Evolutionary conservation across 2,797 vertebrate species (phyloP), one percentile per base, ranked within the genome.

Genomic region (Poeciliopsis gracilis): DNA sequence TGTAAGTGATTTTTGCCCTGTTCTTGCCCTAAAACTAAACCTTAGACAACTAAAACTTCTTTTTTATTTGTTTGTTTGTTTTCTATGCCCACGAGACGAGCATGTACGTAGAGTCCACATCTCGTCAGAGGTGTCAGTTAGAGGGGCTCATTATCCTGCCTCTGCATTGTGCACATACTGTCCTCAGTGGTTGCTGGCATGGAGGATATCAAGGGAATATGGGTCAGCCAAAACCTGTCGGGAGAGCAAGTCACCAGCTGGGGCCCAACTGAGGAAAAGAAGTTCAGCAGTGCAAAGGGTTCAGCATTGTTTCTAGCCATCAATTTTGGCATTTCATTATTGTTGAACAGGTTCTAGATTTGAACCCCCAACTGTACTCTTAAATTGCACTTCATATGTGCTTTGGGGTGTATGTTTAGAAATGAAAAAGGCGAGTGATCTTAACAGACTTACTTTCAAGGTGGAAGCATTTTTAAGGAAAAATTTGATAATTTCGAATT

Each of bases 401-500:
- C 72, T 86, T 83, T 83, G 74, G 53, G 76, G 59, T 77, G 73
- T 83, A 33, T 61, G 13, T 61, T 33, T 84, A 78, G 81, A 80
- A 46, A 73, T 77, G 61, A 75, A 80, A 72, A 51, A 72, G 75
- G 59, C 28, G 72, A 72, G 55, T 77, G 61, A 28, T 77, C 73
- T 76, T 80, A 59, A 75, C 0, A 72, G 51, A 77, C 61, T 53
- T 49, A 47, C 18, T 4, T 49, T 45, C n/a, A 47, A 11, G n/a
- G 18, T 38, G 38, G 61, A 38, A 6, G 36, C 25, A 41, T 45
- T 43, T 41, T 45, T n/a, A 45, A 69, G 23, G 92, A 94, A 94
- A 90, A 92, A 91, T 61, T 55, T 80, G 91, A 91, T 95, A 89
- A 95, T 97, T 95, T 95, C 90, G 92, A 92, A 95, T 96, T 95